Evolutionary conservation across 2,113 vertebrate genomes (phyloP).

Genomic region (Zingel zingel): DNA sequence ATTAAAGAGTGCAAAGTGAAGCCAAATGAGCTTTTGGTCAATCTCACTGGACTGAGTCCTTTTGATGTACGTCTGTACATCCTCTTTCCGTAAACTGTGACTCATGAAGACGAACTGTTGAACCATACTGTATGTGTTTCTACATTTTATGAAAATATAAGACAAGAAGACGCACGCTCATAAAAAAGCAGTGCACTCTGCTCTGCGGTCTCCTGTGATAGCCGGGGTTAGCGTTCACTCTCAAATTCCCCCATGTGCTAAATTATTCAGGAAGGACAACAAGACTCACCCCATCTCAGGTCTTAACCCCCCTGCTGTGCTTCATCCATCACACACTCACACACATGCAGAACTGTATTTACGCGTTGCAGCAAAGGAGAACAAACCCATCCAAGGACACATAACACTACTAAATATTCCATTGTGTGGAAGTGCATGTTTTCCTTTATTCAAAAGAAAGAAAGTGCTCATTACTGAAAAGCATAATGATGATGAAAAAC

Average conservation of each 20-base stretch:
- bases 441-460: slow-evolving; percentile 68
- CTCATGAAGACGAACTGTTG: background rate
- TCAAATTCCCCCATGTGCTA: slow-evolving; percentile 58
- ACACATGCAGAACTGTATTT: slow-evolving; percentile 25
- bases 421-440: slow-evolving; percentile 68
- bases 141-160: background rate
- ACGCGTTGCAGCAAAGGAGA: slow-evolving; percentile 49
- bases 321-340: slow-evolving; percentile 33
- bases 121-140: background rate
- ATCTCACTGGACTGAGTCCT: slow-evolving; percentile 16
- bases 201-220: slow-evolving; percentile 33
- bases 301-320: slow-evolving; percentile 69
- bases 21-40: slow-evolving; percentile 52
- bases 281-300: slow-evolving; percentile 69
- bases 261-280: slow-evolving; percentile 80
- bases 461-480: slow-evolving; percentile 75
- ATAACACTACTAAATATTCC: slow-evolving; percentile 71
- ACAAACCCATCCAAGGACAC: slow-evolving; percentile 67
- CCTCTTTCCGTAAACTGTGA: slow-evolving; percentile 11
- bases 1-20: slow-evolving; percentile 49
- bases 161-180: background rate
- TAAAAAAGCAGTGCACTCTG: slow-evolving; percentile 10
- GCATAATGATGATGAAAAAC: slow-evolving; percentile 71
- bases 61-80: slow-evolving; percentile 20
- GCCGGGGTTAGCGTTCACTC: slow-evolving; percentile 43